Percentiles rank a stretch among this genome's conserved stretches.
Conservation (phyloP, 2,888 invertebrate species). For the Lumbricus terrestris region DNA sequence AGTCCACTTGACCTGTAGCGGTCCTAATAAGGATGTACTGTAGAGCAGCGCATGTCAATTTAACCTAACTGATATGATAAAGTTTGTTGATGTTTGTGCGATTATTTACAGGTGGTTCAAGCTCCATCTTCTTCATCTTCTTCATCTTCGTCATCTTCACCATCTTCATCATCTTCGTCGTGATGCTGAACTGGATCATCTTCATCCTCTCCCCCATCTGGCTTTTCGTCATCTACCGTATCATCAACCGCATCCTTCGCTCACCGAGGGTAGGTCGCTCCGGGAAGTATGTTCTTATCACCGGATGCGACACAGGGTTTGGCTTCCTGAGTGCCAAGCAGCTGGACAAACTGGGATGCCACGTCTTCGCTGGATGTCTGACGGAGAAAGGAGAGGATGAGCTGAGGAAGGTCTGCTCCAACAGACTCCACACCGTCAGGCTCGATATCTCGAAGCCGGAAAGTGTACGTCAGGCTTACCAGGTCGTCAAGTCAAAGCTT, state of each 20-base stretch:
- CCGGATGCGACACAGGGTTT: constrained; percentile 29
- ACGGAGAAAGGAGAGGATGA: constrained; percentile 22
- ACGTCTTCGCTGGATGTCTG: constrained; percentile 27
- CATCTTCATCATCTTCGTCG: neutral
- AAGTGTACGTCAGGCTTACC: constrained; percentile 8
- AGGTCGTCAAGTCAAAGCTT: neutral
- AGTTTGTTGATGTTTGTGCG: neutral
- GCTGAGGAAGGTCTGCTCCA: constrained; percentile 19
- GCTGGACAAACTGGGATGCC: constrained; percentile 22
- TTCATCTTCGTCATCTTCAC: neutral
- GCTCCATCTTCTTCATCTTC: neutral
- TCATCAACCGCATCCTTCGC: neutral
- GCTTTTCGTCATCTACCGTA: neutral
- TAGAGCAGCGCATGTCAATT: neutral
- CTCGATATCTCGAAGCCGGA: constrained; percentile 54
- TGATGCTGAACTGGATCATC: neutral
- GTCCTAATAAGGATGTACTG: neutral
- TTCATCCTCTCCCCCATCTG: neutral
- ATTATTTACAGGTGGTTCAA: neutral
- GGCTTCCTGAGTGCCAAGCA: constrained; percentile 13
- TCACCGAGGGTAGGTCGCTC: neutral
- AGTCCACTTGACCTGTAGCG: neutral
- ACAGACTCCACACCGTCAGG: constrained; percentile 46
- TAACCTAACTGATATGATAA: neutral
- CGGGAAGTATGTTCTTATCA: constrained; percentile 16